These are phyloP conservation scores for Colaptes auratus DNA, from an alignment of 2,113 vertebrate species.

Conservation along the genomic window DNA sequence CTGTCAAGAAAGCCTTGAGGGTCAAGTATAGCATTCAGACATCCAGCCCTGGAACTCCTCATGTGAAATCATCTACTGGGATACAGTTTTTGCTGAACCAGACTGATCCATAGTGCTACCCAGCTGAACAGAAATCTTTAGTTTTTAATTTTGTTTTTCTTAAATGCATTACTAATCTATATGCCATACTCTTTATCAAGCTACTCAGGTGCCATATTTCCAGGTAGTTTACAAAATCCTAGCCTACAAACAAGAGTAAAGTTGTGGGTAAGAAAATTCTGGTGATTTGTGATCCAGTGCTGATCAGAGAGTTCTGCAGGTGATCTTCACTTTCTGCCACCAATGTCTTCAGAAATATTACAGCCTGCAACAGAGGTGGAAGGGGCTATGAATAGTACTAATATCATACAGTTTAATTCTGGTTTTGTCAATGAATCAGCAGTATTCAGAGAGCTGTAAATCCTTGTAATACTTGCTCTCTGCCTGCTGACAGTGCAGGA, in stretches of 20 bases:
- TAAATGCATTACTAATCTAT: not conserved
- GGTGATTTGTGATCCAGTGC: not conserved
- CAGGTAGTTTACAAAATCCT: not conserved
- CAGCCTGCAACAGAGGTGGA: not conserved
- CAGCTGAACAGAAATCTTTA: not conserved
- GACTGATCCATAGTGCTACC: fast-evolving
- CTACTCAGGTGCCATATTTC: not conserved
- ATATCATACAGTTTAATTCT: not conserved
- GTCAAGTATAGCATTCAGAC: not conserved
- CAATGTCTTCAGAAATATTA: not conserved
- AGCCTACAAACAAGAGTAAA: not conserved
- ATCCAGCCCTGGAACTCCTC: not conserved
- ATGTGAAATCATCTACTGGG: not conserved
- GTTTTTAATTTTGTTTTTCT: not conserved
- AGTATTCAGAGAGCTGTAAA: not conserved
- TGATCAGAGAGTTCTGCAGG: not conserved
- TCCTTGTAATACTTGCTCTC: not conserved
- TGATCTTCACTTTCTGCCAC: not conserved
- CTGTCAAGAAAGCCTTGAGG: not conserved
- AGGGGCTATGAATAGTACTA: not conserved
- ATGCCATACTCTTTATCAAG: not conserved
- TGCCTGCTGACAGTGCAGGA: conserved; percentile 24
- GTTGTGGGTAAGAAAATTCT: not conserved
- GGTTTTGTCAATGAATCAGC: conserved; percentile 30
- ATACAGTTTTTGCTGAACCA: not conserved